Evolutionary conservation across 2,888 invertebrate species (phyloP).

Genomic region (Aethes cnicana): DNA sequence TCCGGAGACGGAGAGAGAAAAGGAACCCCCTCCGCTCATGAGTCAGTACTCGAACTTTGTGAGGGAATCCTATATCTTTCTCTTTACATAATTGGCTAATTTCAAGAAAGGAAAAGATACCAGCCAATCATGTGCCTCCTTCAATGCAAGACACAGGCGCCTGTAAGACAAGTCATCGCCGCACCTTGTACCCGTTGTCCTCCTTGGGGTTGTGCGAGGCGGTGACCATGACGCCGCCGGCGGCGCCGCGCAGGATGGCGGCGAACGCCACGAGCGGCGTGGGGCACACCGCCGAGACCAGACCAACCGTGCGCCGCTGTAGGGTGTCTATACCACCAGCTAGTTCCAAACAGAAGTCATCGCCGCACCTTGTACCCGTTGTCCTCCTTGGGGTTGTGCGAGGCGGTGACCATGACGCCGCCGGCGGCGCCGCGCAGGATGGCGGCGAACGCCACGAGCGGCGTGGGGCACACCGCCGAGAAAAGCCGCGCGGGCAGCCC

Average conservation of each 20-base stretch:
- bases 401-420: slow-evolving; percentile 97
- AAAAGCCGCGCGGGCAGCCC: slow-evolving; percentile 92
- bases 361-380: slow-evolving; percentile 95
- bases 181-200: slow-evolving; percentile 98
- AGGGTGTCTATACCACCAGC: too few relatives aligned
- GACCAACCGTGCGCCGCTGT: too few relatives aligned
- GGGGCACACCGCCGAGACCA: slow-evolving; percentile 91
- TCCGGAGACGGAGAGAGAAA: too few relatives aligned
- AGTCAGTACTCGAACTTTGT: too few relatives aligned
- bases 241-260: slow-evolving; percentile 87
- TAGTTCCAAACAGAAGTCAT: too few relatives aligned
- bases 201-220: slow-evolving; percentile 98
- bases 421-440: slow-evolving; percentile 87
- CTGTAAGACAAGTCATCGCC: too few relatives aligned
- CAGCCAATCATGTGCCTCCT: too few relatives aligned
- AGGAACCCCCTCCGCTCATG: too few relatives aligned
- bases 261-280: slow-evolving; percentile 97
- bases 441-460: slow-evolving; percentile 95
- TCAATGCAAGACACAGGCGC: too few relatives aligned
- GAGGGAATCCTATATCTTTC: too few relatives aligned
- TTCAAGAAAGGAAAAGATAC: too few relatives aligned
- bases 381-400: slow-evolving; percentile 97
- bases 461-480: slow-evolving; percentile 92
- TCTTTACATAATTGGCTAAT: too few relatives aligned
- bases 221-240: slow-evolving; percentile 96